phyloP scores from a whole-genome alignment of 2,888 invertebrate genomes.

The Punctoribates punctum region DNA sequence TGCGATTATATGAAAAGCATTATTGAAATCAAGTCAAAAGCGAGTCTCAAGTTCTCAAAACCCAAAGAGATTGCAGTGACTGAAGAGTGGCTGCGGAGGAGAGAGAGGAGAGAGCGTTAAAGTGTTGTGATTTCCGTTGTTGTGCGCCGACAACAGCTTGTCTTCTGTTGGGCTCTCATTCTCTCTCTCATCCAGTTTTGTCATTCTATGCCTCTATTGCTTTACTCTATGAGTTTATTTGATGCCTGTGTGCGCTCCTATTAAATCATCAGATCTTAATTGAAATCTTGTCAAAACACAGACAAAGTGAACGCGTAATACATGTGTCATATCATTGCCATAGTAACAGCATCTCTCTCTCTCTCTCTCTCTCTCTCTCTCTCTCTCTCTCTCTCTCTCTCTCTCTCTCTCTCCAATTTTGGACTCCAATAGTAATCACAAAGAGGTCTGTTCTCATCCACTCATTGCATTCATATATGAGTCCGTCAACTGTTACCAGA shows the following conservation, averaged over 20 bases:
- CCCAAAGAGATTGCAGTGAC: neutral
- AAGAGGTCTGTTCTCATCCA: neutral
- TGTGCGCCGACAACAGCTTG: conserved; percentile 32
- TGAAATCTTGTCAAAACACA: conserved; percentile 34
- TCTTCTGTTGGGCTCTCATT: neutral
- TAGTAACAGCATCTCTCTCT: neutral
- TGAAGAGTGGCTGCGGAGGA: neutral
- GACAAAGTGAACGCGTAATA: conserved; percentile 30
- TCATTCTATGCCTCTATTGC: neutral
- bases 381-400: conserved; percentile 15
- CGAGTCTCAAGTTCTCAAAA: neutral
- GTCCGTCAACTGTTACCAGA: conserved; percentile 19
- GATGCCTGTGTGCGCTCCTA: conserved; percentile 15
- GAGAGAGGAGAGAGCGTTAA: neutral
- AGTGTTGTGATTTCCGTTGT: conserved; percentile 28
- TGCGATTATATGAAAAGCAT: conserved; percentile 16
- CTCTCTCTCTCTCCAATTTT: neutral
- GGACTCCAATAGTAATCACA: neutral
- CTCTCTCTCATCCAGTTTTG: neutral
- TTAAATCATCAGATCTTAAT: conserved; percentile 34
- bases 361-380: neutral
- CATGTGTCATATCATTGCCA: conserved; percentile 6
- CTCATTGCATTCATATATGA: neutral
- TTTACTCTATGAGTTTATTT: conserved; percentile 10
- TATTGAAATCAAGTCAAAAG: conserved; percentile 21